Percentiles rank a stretch among this genome's conserved stretches.
Evolutionary conservation across 2,797 vertebrate species (phyloP).

Genomic region (Enteromius paludinosus): DNA sequence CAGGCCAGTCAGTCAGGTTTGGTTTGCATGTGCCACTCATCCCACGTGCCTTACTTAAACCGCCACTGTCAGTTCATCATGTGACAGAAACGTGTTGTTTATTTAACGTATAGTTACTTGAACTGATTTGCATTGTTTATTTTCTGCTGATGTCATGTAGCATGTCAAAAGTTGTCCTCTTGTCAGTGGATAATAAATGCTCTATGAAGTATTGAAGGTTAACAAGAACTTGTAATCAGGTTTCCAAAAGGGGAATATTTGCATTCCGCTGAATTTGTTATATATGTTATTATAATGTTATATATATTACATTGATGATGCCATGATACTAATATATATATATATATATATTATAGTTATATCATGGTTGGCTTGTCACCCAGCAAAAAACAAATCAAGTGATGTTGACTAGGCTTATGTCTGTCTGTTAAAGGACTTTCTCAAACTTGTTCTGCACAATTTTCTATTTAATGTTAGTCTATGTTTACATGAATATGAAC

Average conservation of each 20-base stretch:
- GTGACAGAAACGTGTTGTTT: neutral
- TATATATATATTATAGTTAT: neutral
- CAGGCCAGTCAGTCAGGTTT: constrained; percentile 5
- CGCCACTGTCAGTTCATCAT: neutral
- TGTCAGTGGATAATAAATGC: too few species aligned
- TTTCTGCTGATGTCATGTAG: neutral
- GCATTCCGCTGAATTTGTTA: neutral
- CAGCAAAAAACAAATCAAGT: neutral
- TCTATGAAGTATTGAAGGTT: neutral
- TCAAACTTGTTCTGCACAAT: neutral
- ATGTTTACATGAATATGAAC: neutral
- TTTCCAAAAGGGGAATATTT: constrained; percentile 3
- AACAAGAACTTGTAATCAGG: neutral
- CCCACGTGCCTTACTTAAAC: neutral
- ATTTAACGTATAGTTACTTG: neutral
- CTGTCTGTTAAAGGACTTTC: neutral
- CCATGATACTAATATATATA: neutral
- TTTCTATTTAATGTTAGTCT: neutral
- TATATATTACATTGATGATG: neutral
- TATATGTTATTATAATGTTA: constrained; percentile 1
- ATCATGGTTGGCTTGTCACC: neutral
- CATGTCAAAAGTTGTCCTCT: neutral
- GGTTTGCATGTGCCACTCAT: constrained; percentile 7
- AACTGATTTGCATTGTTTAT: neutral
- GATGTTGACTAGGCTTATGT: neutral